Conservation (phyloP, 2,797 vertebrate genomes). For the Acridotheres tristis region DNA sequence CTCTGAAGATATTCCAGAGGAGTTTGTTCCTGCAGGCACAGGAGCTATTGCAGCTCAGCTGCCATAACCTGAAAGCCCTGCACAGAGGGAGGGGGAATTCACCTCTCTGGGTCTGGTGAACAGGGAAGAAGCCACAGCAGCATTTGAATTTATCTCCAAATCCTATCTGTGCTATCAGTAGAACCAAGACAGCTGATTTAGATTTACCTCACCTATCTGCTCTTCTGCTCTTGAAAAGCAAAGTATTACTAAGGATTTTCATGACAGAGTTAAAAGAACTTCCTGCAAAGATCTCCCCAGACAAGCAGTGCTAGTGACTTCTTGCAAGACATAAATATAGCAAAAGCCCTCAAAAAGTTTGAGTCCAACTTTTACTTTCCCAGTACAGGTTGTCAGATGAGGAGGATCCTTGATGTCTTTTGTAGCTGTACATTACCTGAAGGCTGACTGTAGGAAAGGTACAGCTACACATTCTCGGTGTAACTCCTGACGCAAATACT, state of each 20-base stretch:
- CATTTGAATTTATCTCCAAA: not conserved
- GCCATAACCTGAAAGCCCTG: not conserved
- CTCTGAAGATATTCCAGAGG: not conserved
- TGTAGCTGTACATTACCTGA: not conserved
- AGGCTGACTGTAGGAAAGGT: constrained; percentile 5
- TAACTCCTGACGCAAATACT: not conserved
- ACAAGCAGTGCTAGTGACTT: not conserved
- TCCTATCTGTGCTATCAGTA: not conserved
- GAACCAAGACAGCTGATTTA: not conserved
- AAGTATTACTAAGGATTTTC: not conserved
- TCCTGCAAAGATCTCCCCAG: not conserved
- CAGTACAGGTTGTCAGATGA: not conserved
- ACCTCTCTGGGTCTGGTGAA: not conserved
- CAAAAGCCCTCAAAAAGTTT: not conserved
- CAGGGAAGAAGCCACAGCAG: not conserved
- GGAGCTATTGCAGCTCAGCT: not conserved
- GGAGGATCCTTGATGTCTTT: not conserved
- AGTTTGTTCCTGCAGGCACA: not conserved
- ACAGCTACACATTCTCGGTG: not conserved
- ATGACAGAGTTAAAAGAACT: not conserved
- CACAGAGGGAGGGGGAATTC: not conserved
- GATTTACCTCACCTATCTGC: not conserved
- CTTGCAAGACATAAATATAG: not conserved
- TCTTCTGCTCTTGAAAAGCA: not conserved
- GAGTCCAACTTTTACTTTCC: not conserved